Evolutionary conservation across 1,140 invertebrate species (phyloP), one percentile per base, ranked within the genome.

Genomic region (Probaryconus sp.): DNA sequence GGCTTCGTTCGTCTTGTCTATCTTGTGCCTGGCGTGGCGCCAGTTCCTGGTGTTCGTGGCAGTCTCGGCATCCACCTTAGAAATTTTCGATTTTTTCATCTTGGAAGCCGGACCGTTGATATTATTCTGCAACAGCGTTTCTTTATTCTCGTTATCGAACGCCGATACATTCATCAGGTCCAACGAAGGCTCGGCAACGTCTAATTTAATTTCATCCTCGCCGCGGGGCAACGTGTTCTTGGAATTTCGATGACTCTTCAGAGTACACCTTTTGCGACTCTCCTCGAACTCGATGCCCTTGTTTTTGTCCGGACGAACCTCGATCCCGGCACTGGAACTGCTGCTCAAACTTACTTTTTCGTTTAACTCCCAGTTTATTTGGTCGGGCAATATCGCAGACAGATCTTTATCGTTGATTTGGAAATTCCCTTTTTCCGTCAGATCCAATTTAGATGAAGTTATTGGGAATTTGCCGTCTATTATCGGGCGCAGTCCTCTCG

Each of bases 401-500:
- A 70, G 5, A 3, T 63, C 58, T 38, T 48, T 47, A 48, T 67
- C 18, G 43, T 40, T 35, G 42, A 76, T 26, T 55, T 55, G 53
- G 38, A 64, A 30, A 51, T 35, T 31, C 30, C 37, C 10, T 78
- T 56, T 47, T 76, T 78, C 31, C 20, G 71, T 61, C 7, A 68
- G 26, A 42, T 82, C 67, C 5, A 58, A 31, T 4, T 64, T 77
- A 9, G 61, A 56, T 6, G 58, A 60, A 53, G 53, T 74, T 13
- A 55, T 35, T 3, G 64, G 21, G 4, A 50, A 51, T 45, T 60
- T 70, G 31, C 26, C 14, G 33, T 33, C 47, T 0, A 3, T 24
- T 51, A 43, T 63, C 11, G 85, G 80, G 65, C 83, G 84, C 68
- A 90, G 85, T 24, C 90, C 89, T 70, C 90, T 83, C 3, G 90